These are phyloP conservation scores for Suricata suricatta DNA, from an alignment of 2,113 vertebrate species.

Conservation along the genomic window DNA sequence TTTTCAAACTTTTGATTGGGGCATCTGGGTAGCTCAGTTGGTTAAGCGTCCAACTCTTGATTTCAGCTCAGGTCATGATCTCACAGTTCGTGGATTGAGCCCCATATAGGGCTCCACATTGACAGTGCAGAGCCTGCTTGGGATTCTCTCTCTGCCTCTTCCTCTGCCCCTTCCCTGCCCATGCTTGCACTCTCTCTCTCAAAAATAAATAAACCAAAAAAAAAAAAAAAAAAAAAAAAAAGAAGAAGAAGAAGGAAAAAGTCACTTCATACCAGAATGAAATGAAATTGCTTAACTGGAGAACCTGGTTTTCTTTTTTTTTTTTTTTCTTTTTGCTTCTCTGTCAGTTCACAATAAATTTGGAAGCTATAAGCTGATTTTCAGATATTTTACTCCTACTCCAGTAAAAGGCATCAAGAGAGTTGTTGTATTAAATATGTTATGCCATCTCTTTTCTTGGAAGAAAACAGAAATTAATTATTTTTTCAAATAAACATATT, in stretches of 20 bases:
- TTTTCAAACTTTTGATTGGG: neutral
- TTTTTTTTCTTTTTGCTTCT: neutral
- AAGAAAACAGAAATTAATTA: constrained; percentile 42
- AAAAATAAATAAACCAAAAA: no score
- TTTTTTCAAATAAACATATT: constrained; percentile 49
- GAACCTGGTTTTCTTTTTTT: neutral
- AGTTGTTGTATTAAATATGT: neutral
- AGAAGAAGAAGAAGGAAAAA: constrained; percentile 8
- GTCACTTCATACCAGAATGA: neutral
- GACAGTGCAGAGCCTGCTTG: no score
- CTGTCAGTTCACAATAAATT: constrained; percentile 22
- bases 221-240: no score
- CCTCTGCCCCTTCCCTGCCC: no score
- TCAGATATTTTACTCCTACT: neutral
- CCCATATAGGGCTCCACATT: no score
- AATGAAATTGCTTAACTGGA: neutral
- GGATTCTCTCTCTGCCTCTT: no score
- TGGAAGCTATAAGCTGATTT: constrained; percentile 53
- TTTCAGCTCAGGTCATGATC: no score
- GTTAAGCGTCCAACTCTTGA: no score
- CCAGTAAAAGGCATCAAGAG: constrained; percentile 17
- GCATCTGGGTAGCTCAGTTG: no score
- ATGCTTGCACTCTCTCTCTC: no score
- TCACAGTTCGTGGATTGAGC: no score
- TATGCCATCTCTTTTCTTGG: neutral